Evolutionary conservation across 2,113 vertebrate genomes (phyloP), one percentile per base, ranked within the genome.

Genomic region (Climacteris rufus): DNA sequence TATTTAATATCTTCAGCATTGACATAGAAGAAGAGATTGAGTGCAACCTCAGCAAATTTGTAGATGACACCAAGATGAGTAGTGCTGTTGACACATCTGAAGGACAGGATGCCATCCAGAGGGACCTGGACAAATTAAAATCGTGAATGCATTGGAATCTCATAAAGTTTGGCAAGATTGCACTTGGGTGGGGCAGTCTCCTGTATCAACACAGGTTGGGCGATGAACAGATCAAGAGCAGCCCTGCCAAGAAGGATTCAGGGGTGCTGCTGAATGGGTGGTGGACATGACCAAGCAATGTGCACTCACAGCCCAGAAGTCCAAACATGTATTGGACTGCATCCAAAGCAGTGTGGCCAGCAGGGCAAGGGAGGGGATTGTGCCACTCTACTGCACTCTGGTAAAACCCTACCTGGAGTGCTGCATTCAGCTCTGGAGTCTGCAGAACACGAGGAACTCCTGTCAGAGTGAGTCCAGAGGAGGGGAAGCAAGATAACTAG

Each of bases 311-410:
- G 5, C 24, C 9, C 40, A 40, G 40, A 54, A 9, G 40, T 16
- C 3, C 20, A 63, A 18, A 35, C 0, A 1, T 63, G 30, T 40
- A 40, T 16, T 71, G 35, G 40, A 17, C 39, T 56, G 39, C 52
- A 61, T 7, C 5, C n/a, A 53, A n/a, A 54, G 7, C 30, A 56
- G 24, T 0, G 0, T 56, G n/a, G n/a, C 0, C 56, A 79, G 24
- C n/a, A 56, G 40, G n/a, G 21, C 1, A 0, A 30, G n/a, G 20
- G n/a, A 47, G 11, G 20, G 13, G 3, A 63, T 54, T 63, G 28
- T 40, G 24, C 7, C 0, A 9, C n/a, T 54, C 40, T 54, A 4
- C 5, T 78, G 7, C 0, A 1, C 8, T 61, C 28, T 45, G 63
- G 19, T 61, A 23, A 61, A 8, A n/a, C 13, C 1, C 8, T 8